These are phyloP conservation scores for Marisa cornuarietis DNA, from an alignment of 1,140 invertebrate species.

Conservation along the genomic window DNA sequence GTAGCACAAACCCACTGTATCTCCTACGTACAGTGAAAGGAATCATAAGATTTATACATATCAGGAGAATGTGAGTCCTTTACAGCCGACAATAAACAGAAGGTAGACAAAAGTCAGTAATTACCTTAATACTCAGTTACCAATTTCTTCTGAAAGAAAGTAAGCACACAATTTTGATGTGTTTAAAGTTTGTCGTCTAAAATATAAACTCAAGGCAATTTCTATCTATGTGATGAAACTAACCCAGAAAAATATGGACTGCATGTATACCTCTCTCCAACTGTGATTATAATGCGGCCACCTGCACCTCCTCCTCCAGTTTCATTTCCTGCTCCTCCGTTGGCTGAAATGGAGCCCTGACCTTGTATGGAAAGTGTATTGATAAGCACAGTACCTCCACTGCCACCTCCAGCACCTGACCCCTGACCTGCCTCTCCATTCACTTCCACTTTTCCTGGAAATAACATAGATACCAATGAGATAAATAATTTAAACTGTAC, in stretches of 20 bases:
- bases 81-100: no score
- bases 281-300: conserved; percentile 40
- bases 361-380: conserved; percentile 39
- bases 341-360: conserved; percentile 40
- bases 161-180: no score
- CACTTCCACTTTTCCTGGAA: conserved; percentile 42
- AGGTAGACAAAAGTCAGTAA: no score
- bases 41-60: background rate
- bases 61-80: no score
- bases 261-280: conserved; percentile 26
- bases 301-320: conserved; percentile 52
- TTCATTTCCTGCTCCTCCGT: conserved; percentile 46
- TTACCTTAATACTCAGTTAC: no score
- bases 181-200: no score
- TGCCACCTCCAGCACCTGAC: conserved; percentile 47
- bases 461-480: no score
- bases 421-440: conserved; percentile 41
- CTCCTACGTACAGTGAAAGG: background rate
- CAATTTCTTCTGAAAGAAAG: no score
- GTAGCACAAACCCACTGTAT: background rate
- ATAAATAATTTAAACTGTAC: no score
- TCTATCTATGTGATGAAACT: no score
- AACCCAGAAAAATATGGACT: no score
- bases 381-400: conserved; percentile 49
- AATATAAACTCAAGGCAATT: no score